Evolutionary conservation across 2,888 invertebrate species (phyloP), one percentile per base, ranked within the genome.

Genomic region (Anthoptus insignis): DNA sequence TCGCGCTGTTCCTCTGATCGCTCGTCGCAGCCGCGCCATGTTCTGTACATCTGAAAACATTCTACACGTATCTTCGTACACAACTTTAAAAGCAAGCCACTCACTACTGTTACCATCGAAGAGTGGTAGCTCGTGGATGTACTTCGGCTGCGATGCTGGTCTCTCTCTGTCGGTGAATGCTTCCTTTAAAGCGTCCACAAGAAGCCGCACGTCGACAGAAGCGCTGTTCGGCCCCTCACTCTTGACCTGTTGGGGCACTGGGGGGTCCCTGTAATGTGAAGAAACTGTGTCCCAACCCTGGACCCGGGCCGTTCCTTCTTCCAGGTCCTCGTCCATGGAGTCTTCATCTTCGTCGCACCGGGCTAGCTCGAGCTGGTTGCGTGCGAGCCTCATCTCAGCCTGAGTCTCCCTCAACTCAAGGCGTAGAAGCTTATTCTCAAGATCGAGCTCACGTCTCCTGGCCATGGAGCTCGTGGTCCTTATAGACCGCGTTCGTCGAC

Each of bases 1-100:
- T 19, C 29, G 37, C n/a, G 37, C n/a, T 24, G 13, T 37, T 22
- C 37, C 7, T 9, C 47, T 54, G 3, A 65, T 56, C 0, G 56
- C 60, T n/a, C 32, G 37, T 16, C 56, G 22, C n/a, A 66, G 14
- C n/a, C 60, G 42, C 16, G 60, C 61, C 57, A 66, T 60, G 39
- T 61, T 66, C 24, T 66, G 57, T 5, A 29, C 14, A 24, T 32
- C 27, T 7, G 47, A 5, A 29, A 65, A 66, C 21, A 66, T 3
- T 1, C 5, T n/a, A 1, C 39, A 27, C 4, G 59, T 60, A 29
- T 60, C 65, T 27, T 65, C 65, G 16, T 65, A 66, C n/a, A 60
- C 57, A 1, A 22, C 37, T 13, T 42, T 49, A 57, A 66, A 61
- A 1, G 61, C 66, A 2, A 57, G 19, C 66, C 66, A 66, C 49